These are phyloP conservation scores for Eurosta solidaginis DNA, from an alignment of 1,140 invertebrate genomes.

Conservation along the genomic window DNA sequence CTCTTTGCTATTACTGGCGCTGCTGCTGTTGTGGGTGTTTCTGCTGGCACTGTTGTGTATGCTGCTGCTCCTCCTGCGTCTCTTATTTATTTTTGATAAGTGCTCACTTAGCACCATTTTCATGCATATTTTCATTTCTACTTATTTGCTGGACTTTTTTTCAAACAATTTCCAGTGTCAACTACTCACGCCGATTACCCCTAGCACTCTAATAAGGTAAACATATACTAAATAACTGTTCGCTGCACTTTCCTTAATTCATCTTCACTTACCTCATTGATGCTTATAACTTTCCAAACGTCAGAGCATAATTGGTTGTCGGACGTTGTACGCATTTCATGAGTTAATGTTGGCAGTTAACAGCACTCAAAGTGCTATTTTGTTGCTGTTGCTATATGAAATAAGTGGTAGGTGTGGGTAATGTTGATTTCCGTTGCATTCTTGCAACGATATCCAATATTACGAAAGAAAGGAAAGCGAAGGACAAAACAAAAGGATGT, in stretches of 20 bases:
- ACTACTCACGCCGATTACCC: slow-evolving; percentile 15
- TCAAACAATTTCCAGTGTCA: slow-evolving; percentile 8
- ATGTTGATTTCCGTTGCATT: no score
- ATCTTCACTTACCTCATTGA: background rate
- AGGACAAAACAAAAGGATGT: background rate
- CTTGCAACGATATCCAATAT: background rate
- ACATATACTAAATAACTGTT: no score
- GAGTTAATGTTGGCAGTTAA: background rate
- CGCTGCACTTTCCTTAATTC: slow-evolving; percentile 13
- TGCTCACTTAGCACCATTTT: background rate
- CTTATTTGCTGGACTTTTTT: background rate
- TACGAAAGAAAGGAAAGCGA: background rate
- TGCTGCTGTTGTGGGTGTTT: background rate
- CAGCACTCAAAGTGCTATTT: no score
- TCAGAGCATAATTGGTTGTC: slow-evolving; percentile 7
- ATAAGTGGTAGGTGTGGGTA: no score
- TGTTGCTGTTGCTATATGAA: no score
- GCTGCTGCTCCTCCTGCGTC: background rate
- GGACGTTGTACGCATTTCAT: background rate
- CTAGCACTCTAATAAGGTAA: background rate
- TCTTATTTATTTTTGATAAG: background rate
- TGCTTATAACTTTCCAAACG: background rate
- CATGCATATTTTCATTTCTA: background rate
- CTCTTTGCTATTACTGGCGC: no score
- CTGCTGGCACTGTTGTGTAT: background rate